A percentile compares a stretch with the other conserved stretches of the same genome.
phyloP scores from a whole-genome alignment of 1,140 invertebrate species.

The Ganaspis sp. region DNA sequence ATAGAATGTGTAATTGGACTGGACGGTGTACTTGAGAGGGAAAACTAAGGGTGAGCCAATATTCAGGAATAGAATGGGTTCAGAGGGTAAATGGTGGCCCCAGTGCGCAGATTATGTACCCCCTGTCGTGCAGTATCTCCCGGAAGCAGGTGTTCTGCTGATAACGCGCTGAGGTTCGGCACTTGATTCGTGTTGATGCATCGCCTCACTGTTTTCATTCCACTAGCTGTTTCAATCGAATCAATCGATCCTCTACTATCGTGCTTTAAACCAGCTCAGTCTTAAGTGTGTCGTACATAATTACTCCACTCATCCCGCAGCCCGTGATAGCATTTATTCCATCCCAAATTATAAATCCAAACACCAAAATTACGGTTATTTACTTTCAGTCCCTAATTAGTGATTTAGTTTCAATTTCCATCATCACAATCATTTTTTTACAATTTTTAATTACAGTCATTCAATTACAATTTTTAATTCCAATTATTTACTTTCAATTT shows the following conservation, averaged over 20 bases:
- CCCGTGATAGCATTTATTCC: neutral
- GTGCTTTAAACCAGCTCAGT: neutral
- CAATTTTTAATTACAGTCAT: no score
- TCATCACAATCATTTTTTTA: no score
- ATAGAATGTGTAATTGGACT: no score
- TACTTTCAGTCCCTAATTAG: no score
- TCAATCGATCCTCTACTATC: conserved; percentile 17
- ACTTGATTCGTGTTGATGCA: conserved; percentile 47
- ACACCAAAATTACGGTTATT: neutral
- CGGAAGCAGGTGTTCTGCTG: conserved; percentile 54
- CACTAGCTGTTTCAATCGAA: conserved; percentile 17
- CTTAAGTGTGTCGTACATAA: conserved; percentile 7
- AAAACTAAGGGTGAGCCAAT: neutral
- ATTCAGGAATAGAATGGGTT: conserved; percentile 33
- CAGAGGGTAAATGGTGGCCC: neutral
- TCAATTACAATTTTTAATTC: no score
- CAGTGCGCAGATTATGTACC: conserved; percentile 38
- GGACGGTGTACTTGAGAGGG: neutral
- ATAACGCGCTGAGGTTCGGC: conserved; percentile 47
- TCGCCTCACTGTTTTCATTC: conserved; percentile 31
- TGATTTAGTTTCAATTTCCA: no score
- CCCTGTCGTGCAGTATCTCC: conserved; percentile 40
- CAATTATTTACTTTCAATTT: no score
- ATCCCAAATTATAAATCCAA: neutral
- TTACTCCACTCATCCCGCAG: neutral